These are phyloP conservation scores for Sebastes oblongus DNA, from an alignment of 2,797 vertebrate genomes.

Conservation along the genomic window DNA sequence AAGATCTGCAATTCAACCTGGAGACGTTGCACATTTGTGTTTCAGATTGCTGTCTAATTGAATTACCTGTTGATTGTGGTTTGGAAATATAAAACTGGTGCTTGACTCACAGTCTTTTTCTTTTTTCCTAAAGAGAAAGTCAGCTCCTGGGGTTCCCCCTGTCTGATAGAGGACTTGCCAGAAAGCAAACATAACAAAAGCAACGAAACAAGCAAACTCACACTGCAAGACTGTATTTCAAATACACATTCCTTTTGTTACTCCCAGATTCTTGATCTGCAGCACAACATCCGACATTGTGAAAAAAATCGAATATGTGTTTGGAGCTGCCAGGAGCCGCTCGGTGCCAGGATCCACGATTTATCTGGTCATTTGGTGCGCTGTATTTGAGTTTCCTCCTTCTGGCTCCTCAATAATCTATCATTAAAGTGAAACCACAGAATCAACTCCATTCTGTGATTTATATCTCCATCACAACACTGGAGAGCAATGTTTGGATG, in stretches of 20 bases:
- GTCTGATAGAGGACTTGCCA: neutral
- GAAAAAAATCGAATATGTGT: conserved; percentile 24
- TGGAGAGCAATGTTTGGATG: conserved; percentile 32
- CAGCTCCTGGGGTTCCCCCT: neutral
- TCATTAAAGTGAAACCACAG: conserved; percentile 52
- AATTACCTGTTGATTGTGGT: neutral
- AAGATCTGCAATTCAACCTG: neutral
- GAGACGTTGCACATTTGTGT: conserved; percentile 15
- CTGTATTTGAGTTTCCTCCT: conserved; percentile 23
- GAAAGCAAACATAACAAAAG: neutral
- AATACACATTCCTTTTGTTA: conserved; percentile 13
- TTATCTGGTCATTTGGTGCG: conserved; percentile 25
- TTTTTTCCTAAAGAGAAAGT: neutral
- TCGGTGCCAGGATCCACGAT: conserved; percentile 38
- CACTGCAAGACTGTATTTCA: neutral
- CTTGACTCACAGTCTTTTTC: neutral
- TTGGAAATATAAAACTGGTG: neutral
- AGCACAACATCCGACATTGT: conserved; percentile 33
- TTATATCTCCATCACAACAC: conserved; percentile 22
- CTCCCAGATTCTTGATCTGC: conserved; percentile 25
- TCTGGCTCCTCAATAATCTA: conserved; percentile 11
- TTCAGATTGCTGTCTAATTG: conserved; percentile 16
- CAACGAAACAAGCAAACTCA: neutral
- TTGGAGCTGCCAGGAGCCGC: conserved; percentile 26
- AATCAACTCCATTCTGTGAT: conserved; percentile 53